These are phyloP conservation scores for Sminthurinus aureus DNA, from an alignment of 2,888 invertebrate species.

Conservation along the genomic window DNA sequence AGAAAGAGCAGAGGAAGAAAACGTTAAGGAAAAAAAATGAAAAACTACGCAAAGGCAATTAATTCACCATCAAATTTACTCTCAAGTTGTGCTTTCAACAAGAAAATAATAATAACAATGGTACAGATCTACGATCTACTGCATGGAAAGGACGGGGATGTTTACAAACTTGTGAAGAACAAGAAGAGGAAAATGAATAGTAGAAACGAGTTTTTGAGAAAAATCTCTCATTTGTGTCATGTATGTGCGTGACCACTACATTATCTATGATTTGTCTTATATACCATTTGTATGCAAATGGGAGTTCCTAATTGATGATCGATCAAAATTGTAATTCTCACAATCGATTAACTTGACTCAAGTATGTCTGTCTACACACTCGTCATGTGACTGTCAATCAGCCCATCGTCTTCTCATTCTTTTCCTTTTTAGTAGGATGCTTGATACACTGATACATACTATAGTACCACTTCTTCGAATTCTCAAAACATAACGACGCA, in stretches of 20 bases:
- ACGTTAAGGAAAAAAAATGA: conserved; percentile 12
- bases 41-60: conserved; percentile 34
- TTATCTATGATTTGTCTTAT: conserved; percentile 38
- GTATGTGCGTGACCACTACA: conserved; percentile 36
- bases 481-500: background rate
- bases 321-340: conserved; percentile 28
- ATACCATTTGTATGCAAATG: conserved; percentile 37
- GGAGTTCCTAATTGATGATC: conserved; percentile 24
- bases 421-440: no score
- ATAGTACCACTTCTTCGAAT: conserved; percentile 18
- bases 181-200: background rate
- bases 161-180: conserved; percentile 27
- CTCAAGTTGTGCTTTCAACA: conserved; percentile 40
- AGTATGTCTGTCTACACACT: conserved; percentile 13
- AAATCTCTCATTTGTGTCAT: conserved; percentile 34
- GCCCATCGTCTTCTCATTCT: conserved; percentile 2
- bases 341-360: conserved; percentile 16
- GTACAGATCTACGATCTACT: background rate
- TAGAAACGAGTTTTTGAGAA: background rate
- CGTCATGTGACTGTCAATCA: background rate
- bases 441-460: background rate
- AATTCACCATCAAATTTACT: conserved; percentile 39
- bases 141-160: conserved; percentile 4
- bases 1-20: background rate
- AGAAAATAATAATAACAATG: conserved; percentile 40